Evolutionary conservation across 2,113 vertebrate species (phyloP).

Genomic region (Ciconia boyciana): DNA sequence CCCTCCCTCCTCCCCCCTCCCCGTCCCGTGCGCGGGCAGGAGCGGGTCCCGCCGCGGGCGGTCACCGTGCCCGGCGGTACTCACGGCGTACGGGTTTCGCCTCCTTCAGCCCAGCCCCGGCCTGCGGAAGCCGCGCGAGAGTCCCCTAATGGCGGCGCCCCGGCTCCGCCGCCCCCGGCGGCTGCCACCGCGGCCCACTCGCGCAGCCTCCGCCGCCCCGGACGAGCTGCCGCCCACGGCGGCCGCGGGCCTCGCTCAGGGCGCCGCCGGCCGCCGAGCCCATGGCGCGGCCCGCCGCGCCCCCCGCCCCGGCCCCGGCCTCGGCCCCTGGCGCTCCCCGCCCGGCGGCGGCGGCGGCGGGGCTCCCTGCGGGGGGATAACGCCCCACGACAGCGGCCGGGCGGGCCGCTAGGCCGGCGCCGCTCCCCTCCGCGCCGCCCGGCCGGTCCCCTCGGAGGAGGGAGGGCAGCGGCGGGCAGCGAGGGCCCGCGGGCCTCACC

Average conservation of each 20-base stretch:
- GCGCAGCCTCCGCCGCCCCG: background rate
- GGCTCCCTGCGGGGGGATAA: background rate
- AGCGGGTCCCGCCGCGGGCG: too few species aligned
- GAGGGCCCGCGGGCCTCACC: background rate
- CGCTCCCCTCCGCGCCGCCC: background rate
- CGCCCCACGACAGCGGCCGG: background rate
- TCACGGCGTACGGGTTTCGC: background rate
- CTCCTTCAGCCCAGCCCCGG: background rate
- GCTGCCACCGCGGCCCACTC: background rate
- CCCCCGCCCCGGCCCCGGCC: background rate
- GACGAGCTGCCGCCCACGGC: background rate
- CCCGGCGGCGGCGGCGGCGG: background rate
- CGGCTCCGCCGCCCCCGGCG: background rate
- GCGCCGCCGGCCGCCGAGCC: background rate
- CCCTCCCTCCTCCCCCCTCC: too few species aligned
- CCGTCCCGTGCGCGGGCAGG: too few species aligned
- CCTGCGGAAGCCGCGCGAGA: background rate
- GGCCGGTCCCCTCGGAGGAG: too few species aligned
- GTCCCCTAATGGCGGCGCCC: background rate
- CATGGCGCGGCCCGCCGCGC: background rate
- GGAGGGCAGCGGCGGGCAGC: background rate
- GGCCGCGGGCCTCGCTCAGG: background rate
- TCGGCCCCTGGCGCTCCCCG: background rate
- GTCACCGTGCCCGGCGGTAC: background rate
- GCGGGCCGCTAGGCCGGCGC: too few species aligned